Conservation (phyloP, 2,888 invertebrate species). For the Biston stratarius region DNA sequence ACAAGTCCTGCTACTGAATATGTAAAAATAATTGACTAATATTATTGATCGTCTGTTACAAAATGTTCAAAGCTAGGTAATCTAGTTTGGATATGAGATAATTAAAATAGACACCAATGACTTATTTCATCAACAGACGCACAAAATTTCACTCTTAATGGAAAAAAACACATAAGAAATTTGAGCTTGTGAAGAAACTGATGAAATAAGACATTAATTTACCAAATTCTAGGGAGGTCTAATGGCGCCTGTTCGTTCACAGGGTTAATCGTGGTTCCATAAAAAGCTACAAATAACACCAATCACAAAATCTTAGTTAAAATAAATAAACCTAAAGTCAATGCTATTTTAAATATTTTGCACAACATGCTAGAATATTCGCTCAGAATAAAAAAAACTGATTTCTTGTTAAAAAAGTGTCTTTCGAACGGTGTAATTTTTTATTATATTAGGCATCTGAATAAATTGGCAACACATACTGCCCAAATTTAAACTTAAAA, state of each 20-base stretch:
- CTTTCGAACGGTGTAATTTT: no score
- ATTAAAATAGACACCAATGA: conserved; percentile 4
- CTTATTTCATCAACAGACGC: conserved; percentile 7
- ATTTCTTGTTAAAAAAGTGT: no score
- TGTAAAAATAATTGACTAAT: no score
- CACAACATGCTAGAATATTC: not conserved
- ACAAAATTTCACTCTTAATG: not conserved
- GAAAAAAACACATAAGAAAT: not conserved
- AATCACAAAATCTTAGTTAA: conserved; percentile 27
- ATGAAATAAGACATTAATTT: conserved; percentile 8
- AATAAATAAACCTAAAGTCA: conserved; percentile 34
- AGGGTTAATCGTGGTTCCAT: conserved; percentile 36
- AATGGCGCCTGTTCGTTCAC: conserved; percentile 41
- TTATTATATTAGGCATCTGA: no score
- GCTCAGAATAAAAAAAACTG: no score
- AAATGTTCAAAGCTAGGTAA: not conserved
- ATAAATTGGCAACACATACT: no score
- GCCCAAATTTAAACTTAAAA: conserved; percentile 45
- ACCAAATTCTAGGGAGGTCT: conserved; percentile 1
- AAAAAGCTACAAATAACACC: conserved; percentile 37
- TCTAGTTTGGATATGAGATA: not conserved
- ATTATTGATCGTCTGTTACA: no score
- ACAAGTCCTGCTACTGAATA: no score
- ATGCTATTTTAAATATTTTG: conserved; percentile 49
- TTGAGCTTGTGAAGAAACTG: not conserved